Conservation (phyloP, 2,113 vertebrate species). For the Grammomys dolichurus region DNA sequence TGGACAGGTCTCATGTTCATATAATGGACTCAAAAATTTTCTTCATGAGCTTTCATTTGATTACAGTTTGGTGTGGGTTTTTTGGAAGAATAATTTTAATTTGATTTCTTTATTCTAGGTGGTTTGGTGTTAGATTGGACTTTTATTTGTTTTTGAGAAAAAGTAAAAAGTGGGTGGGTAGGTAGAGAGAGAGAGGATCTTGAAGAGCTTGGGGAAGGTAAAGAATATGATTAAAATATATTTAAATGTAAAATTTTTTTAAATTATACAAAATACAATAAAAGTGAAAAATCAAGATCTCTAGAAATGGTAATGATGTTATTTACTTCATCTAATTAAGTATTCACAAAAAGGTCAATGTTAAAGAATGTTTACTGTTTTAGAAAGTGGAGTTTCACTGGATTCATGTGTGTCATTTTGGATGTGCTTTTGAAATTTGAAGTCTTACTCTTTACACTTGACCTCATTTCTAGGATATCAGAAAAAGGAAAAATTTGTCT, state of each 20-base stretch:
- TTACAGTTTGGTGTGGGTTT: not conserved
- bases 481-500: not conserved
- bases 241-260: not conserved
- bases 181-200: not conserved
- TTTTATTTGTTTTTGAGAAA: not conserved
- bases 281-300: not conserved
- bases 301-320: not conserved
- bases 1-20: not conserved
- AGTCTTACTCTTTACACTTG: not conserved
- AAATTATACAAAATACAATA: not conserved
- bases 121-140: not conserved
- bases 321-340: not conserved
- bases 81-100: not conserved
- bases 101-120: not conserved
- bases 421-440: not conserved
- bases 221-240: not conserved
- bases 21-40: not conserved
- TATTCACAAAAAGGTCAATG: not conserved
- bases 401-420: not conserved
- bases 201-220: not conserved
- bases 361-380: not conserved
- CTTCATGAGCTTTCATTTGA: not conserved
- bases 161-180: not conserved
- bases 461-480: not conserved
- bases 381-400: not conserved